Evolutionary conservation across 2,113 vertebrate species (phyloP).

Genomic region (Hippocampus zosterae): DNA sequence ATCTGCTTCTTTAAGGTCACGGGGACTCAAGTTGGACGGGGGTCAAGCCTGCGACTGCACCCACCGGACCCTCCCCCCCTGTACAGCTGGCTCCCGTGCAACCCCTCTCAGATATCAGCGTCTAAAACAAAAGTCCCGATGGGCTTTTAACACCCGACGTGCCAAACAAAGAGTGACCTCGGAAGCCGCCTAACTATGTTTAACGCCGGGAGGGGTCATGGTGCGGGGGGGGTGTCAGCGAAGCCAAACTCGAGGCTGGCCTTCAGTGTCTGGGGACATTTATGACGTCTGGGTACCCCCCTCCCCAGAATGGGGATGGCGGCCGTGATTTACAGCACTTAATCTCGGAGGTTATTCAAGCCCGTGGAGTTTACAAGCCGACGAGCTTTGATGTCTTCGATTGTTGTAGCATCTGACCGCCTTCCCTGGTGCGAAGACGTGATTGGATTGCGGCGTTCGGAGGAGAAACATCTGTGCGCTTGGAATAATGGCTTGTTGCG

Average conservation of each 20-base stretch:
- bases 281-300: conserved; percentile 60
- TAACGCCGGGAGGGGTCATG: conserved; percentile 19
- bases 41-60: conserved; percentile 2
- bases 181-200: conserved; percentile 25
- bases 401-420: conserved; percentile 61
- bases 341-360: conserved; percentile 63
- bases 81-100: conserved; percentile 56
- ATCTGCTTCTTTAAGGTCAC: conserved; percentile 37
- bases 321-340: conserved; percentile 54
- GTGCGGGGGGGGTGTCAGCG: conserved; percentile 45
- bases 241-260: conserved; percentile 46
- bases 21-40: conserved; percentile 5
- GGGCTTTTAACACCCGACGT: conserved; percentile 34
- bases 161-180: conserved; percentile 50
- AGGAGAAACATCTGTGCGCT: conserved; percentile 54
- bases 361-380: conserved; percentile 48
- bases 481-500: conserved; percentile 54
- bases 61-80: conserved; percentile 11
- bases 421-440: conserved; percentile 41
- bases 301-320: conserved; percentile 41
- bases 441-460: conserved; percentile 53
- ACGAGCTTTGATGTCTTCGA: conserved; percentile 64
- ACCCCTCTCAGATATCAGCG: conserved; percentile 32
- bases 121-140: conserved; percentile 51
- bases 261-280: conserved; percentile 58